A percentile compares a stretch with the other conserved stretches of the same genome.
These are phyloP conservation scores for Mormyrus lacerda DNA, from an alignment of 2,113 vertebrate species.

Conservation along the genomic window DNA sequence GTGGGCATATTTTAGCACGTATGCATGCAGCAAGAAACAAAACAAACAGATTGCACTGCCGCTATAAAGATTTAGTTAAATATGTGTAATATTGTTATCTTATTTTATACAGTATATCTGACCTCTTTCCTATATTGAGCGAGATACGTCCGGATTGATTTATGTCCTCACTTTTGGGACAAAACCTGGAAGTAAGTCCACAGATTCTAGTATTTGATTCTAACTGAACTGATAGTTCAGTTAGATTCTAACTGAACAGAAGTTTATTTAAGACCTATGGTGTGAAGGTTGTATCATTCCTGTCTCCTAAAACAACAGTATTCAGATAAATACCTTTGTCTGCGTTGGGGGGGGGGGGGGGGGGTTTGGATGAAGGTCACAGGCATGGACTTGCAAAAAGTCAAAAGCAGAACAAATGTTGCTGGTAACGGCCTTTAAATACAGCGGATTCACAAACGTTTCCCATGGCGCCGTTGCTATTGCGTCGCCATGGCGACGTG, in stretches of 20 bases:
- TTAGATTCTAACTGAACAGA: not conserved
- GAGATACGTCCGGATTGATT: not conserved
- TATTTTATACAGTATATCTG: not conserved
- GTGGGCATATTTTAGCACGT: not conserved
- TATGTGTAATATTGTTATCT: not conserved
- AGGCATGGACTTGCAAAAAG: slow-evolving; percentile 11
- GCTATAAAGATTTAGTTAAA: not conserved
- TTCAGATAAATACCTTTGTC: not conserved
- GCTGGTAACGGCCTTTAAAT: not conserved
- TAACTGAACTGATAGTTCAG: not conserved
- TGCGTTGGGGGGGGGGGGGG: not conserved
- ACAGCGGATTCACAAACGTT: slow-evolving; percentile 13
- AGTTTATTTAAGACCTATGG: not conserved
- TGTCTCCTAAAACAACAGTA: not conserved
- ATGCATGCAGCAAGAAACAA: not conserved
- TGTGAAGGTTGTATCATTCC: not conserved
- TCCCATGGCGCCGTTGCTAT: slow-evolving; percentile 21
- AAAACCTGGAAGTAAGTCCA: not conserved
- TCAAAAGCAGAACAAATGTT: not conserved
- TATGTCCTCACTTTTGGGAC: not conserved
- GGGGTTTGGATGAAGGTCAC: slow-evolving; percentile 19
- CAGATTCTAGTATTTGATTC: not conserved
- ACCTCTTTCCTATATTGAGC: not conserved
- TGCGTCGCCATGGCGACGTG: slow-evolving; percentile 32
- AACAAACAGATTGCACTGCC: not conserved